phyloP scores from a whole-genome alignment of 2,797 vertebrate species.

The Cetoscarus ocellatus region DNA sequence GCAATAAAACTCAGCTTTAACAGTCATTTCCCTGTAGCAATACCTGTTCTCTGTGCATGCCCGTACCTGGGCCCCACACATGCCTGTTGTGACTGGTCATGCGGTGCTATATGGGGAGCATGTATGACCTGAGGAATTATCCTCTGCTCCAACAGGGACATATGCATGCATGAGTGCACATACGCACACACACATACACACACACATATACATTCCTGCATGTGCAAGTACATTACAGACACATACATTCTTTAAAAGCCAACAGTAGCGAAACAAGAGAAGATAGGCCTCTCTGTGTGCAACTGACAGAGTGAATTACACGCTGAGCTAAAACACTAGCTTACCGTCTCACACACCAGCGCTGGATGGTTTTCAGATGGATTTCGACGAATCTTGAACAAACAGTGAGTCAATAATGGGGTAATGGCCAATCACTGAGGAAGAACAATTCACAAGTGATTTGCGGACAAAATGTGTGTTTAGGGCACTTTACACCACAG shows the following conservation, averaged over 20 bases:
- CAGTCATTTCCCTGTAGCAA: conserved; percentile 57
- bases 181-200: conserved; percentile 5
- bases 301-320: conserved; percentile 80
- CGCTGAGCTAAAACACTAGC: conserved; percentile 72
- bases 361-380: conserved; percentile 76
- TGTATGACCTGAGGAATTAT: conserved; percentile 72
- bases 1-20: conserved; percentile 66
- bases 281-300: conserved; percentile 71
- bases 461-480: conserved; percentile 72
- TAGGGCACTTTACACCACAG: conserved; percentile 66
- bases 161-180: conserved; percentile 27
- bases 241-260: conserved; percentile 68
- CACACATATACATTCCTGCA: conserved; percentile 8
- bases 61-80: conserved; percentile 68
- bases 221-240: conserved; percentile 24
- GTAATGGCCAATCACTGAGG: conserved; percentile 71
- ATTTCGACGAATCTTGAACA: conserved; percentile 70
- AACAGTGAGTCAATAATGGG: conserved; percentile 76
- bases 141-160: conserved; percentile 49
- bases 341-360: conserved; percentile 68
- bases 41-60: conserved; percentile 66
- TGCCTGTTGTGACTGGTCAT: conserved; percentile 78
- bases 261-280: conserved; percentile 77
- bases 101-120: conserved; percentile 61
- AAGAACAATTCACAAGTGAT: conserved; percentile 74